A percentile compares a stretch with the other conserved stretches of the same genome.
Evolutionary conservation across 2,797 vertebrate genomes (phyloP).

Genomic region (Ptychobarbus kaznakovi): DNA sequence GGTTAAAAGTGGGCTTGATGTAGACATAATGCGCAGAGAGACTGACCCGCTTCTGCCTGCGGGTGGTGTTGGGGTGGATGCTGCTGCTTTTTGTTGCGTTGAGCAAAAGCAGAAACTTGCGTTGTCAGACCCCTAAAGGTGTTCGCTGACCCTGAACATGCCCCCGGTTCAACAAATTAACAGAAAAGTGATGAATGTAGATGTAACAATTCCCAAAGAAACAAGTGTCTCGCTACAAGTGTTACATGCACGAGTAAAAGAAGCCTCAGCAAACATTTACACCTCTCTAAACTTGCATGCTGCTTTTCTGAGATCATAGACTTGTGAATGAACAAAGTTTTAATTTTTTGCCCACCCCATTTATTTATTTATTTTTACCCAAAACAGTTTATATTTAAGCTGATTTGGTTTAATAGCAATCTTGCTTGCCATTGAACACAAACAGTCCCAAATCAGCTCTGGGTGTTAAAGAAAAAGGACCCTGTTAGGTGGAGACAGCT

Average conservation of each 20-base stretch:
- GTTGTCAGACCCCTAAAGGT: conserved; percentile 77
- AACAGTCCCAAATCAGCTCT: conserved; percentile 35
- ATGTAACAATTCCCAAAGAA: conserved; percentile 56
- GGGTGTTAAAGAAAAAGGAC: conserved; percentile 28
- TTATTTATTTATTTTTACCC: background rate
- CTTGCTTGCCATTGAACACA: conserved; percentile 45
- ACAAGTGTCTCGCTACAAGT: conserved; percentile 38
- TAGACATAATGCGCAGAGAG: conserved; percentile 10
- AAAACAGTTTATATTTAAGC: conserved; percentile 37
- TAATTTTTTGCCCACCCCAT: background rate
- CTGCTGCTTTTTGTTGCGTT: conserved; percentile 74
- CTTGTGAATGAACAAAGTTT: conserved; percentile 6
- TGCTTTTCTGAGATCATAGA: conserved; percentile 17
- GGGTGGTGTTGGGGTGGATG: conserved; percentile 63
- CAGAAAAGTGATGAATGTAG: conserved; percentile 69
- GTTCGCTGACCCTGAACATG: conserved; percentile 76
- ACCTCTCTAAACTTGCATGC: conserved; percentile 28
- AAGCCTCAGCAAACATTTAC: background rate
- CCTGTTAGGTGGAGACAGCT: conserved; percentile 51
- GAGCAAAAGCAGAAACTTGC: conserved; percentile 71
- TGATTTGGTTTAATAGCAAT: conserved; percentile 47
- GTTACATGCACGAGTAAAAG: background rate
- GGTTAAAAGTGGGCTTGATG: conserved; percentile 25
- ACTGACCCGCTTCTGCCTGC: conserved; percentile 40
- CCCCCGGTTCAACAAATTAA: conserved; percentile 68